Evolutionary conservation across 1,140 invertebrate genomes (phyloP), one percentile per base, ranked within the genome.

Genomic region (Drosophila malerkotliana): DNA sequence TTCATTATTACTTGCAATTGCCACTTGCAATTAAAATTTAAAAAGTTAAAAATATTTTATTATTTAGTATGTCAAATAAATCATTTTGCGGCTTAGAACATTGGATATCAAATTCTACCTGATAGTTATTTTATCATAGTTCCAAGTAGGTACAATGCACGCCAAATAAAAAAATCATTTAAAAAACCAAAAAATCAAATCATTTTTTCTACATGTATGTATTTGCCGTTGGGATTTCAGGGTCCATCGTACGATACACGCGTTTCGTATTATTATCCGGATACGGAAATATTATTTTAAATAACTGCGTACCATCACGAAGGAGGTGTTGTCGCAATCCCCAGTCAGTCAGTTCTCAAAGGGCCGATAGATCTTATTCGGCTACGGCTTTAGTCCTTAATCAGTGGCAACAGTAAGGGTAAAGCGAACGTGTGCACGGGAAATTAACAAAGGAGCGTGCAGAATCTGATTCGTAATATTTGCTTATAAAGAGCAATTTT

Each of bases 241-340:
- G 21, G 3, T 21, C 21, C 21, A 21, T 21, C 21, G 21, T 21
- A 21, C 21, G 21, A 21, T 3, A 66, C 83, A 87, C 83, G 83
- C 83, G 79, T 58, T 55, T 62, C 79, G 79, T 88, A 88, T 87
- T 87, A 87, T 81, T 72, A 79, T 32, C 83, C 83, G 83, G 83
- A 87, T 71, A 61, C 79, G 83, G 83, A 87, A 87, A 87, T 87
- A 87, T 87, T 88, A 87, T 77, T 87, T 87, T 83, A 87, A 88
- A 87, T 82, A 87, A 83, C 63, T 79, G 51, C 62, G 76, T 55
- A 88, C 60, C 64, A 78, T 59, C 58, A 45, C 37, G 28, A 64
- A 81, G 56, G 18, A 48, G 26, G 28, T 24, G 34, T 14, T 24
- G 39, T 47, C 47, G 41, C 45, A 52, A 47, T 28, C 74, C 49